Evolutionary conservation across 1,140 invertebrate genomes (phyloP), one percentile per base, ranked within the genome.

Genomic region (Heliconius congener): DNA sequence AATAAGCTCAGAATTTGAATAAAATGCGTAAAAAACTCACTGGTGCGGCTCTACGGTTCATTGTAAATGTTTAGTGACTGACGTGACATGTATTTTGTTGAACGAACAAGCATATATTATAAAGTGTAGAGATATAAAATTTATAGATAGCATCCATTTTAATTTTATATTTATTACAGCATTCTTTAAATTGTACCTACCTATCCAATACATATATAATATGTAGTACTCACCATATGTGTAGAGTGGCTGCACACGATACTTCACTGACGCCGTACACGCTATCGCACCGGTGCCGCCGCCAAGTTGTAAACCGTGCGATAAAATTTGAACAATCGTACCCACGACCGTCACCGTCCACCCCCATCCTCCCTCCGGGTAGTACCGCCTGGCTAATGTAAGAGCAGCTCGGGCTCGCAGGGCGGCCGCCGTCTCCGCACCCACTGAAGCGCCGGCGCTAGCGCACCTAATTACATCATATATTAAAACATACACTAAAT

Each of bases 301-400:
- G 9, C 93, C 96, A 50, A 97, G 91, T 86, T 97, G 96, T 37
- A 97, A 83, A 19, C 96, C 96, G 70, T 96, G 95, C 77, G 96
- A 96, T 46, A 97, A 89, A 27, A 96, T 91, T 82, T 97, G 96
- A 27, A 97, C 96, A 23, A 97, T 87, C 39, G 96, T 95, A 60
- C 96, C 96, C 71, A 97, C 97, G 6, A 96, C 95, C 0, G 96
- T 95, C 52, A 98, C 95, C 27, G 97, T 96, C 97, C 97, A 98
- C 1, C 97, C 97, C 97, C 97, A 98, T 13, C 97, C 97, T 37
- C 97, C 97, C 86, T 97, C 97, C 0, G 97, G 97, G 88, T 97
- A 97, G 91, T 97, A 97, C 79, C 97, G 96, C 73, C 96, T 87
- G n/a, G 93, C 93, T 66, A 95, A 89, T 8, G 94, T 95, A 37